Conservation (phyloP, 1,140 invertebrate species). For the Antheraea pernyi region DNA sequence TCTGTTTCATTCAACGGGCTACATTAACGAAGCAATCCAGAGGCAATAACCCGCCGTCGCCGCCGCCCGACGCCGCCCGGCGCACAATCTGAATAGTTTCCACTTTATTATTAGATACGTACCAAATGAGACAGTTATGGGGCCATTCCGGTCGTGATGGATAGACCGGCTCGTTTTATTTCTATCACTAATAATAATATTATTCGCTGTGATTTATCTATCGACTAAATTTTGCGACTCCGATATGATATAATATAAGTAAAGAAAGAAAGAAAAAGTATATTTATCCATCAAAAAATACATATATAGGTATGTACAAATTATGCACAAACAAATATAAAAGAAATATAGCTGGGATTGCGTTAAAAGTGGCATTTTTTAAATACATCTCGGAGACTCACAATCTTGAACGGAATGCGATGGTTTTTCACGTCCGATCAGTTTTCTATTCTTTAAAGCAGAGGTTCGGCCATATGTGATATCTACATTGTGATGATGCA, state of each 20-base stretch:
- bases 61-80: neutral
- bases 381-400: too few relatives aligned
- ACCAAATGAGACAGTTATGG: slow-evolving; percentile 2
- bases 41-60: neutral
- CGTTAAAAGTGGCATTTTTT: too few relatives aligned
- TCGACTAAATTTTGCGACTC: neutral
- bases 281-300: too few relatives aligned
- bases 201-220: neutral
- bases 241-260: neutral
- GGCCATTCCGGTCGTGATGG: neutral
- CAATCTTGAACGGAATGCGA: too few relatives aligned
- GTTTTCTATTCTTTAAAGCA: too few relatives aligned
- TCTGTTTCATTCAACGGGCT: neutral
- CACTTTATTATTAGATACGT: slow-evolving; percentile 3
- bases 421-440: too few relatives aligned
- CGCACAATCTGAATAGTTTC: neutral
- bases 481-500: too few relatives aligned
- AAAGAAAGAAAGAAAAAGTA: too few relatives aligned
- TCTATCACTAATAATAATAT: slow-evolving; percentile 5
- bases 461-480: too few relatives aligned
- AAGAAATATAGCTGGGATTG: too few relatives aligned
- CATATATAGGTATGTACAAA: too few relatives aligned
- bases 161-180: neutral
- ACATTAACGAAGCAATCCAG: neutral
- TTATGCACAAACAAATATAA: too few relatives aligned